phyloP scores from a whole-genome alignment of 2,113 vertebrate genomes.

The Columba livia region DNA sequence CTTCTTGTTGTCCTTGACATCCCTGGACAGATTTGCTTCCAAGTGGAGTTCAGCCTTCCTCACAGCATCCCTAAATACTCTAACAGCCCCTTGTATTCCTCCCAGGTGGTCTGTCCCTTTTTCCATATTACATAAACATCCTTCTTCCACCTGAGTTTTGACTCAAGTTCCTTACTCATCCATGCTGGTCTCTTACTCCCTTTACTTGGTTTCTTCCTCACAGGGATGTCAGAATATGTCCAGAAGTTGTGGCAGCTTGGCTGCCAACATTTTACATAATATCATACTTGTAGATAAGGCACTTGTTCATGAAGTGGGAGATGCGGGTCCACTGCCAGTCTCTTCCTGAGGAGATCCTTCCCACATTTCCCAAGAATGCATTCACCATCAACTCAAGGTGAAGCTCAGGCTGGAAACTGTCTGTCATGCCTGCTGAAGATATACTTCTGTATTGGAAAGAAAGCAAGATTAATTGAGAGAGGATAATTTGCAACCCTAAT shows the following conservation, averaged over 20 bases:
- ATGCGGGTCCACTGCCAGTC: neutral
- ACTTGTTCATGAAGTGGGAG: neutral
- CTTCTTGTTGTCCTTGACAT: too few relatives aligned
- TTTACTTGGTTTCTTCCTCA: too few relatives aligned
- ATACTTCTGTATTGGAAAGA: neutral
- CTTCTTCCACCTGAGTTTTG: too few relatives aligned
- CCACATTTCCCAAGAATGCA: neutral
- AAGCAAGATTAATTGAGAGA: slow-evolving; percentile 12
- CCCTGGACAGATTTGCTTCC: too few relatives aligned
- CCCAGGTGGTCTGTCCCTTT: too few relatives aligned
- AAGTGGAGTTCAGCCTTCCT: too few relatives aligned
- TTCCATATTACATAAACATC: too few relatives aligned
- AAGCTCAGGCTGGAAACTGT: neutral
- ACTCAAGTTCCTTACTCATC: too few relatives aligned
- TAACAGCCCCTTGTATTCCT: too few relatives aligned
- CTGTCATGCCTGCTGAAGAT: neutral
- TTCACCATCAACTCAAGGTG: neutral
- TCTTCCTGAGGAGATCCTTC: neutral
- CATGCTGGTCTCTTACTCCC: too few relatives aligned
- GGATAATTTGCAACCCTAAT: slow-evolving; percentile 59
- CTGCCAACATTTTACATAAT: neutral
- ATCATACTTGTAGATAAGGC: neutral
- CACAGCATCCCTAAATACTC: too few relatives aligned
- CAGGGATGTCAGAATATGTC: neutral
- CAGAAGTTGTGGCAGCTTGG: neutral